Base-by-base conservation (phyloP, 1,140 invertebrate genomes). In the Galleria mellonella region DNA sequence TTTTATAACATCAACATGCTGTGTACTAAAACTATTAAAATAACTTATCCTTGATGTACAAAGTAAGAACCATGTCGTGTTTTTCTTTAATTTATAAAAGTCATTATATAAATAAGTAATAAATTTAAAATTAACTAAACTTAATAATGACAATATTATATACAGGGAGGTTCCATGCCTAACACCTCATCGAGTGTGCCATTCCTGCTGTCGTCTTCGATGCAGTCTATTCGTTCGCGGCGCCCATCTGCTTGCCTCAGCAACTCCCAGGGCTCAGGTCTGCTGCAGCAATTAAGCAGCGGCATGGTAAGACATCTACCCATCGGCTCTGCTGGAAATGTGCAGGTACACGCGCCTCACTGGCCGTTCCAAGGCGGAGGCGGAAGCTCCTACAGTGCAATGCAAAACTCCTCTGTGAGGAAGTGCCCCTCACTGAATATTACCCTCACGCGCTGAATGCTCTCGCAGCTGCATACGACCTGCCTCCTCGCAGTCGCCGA, bases 131-230 rank as follows among this genome's bases (percentile, higher is more conserved):
- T 9, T 39, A 33, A 10, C 23, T 38, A 33, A 51, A 28, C 38
- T 32, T n/a, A 38, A 39, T 60, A 47, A 52, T 11, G 50, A 43
- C 17, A 42, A 45, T 40, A 27, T 55, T 36, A 35, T 54, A 39
- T 68, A 9, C 88, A 95, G 93, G 92, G 93, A 64, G 92, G 93
- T 52, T 94, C 92, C 39, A 93, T 96, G 92, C 94, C 94, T 57
- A 95, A 94, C 72, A 95, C 94, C 15, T 95, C 93, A 66, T 94
- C 92, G 76, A 95, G 94, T 72, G 93, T 95, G 17, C 94, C 94
- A 10, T 94, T 94, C 77, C 89, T 95, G 68, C 87, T 94, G 51
- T 93, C 92, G 44, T 92, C 92, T 32, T 94, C 93, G 51, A 93
- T 94, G 92, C 93, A 91, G 83, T 94, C 93, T 55, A 92, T 95